Base-by-base conservation (phyloP, 2,797 vertebrate species). In the Oreortyx pictus region DNA sequence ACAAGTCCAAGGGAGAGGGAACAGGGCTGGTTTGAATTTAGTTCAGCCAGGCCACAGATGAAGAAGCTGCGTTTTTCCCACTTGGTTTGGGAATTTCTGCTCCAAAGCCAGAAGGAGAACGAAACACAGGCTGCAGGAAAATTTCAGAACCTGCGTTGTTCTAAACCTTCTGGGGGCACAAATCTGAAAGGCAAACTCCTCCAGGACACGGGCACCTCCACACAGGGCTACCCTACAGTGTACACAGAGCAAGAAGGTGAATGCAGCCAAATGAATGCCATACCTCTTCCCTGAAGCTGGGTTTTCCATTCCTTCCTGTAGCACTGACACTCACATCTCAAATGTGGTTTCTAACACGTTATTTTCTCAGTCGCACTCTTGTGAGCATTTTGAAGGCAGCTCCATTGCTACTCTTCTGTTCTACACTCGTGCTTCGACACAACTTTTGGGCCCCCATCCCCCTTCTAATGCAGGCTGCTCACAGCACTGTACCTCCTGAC, bases 391-490 rank as follows among this genome's bases (percentile, higher is more conserved):
- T 35, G 52, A 82, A 24, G 31, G 50, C 23, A 31, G 57, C 15
- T 33, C 27, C 0, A 0, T 44, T 50, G 78, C 62, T 84, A 18
- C 49, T 75, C 72, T 73, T 72, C 56, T 31, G 49, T 62, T 62
- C 89, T 92, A 54, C 43, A 66, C 50, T 70, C 49, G 27, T 66
- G 5, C 64, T 67, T 39, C 74, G 88, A 95, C 88, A 94, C 92
- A 86, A 41, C 77, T 44, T 74, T 90, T 84, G 90, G 87, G 89
- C 70, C 92, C 89, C 24, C 70, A 92, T 87, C 24, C 62, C 46
- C 65, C 75, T 90, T 56, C 37, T 23, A 77, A 92, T 82, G 41
- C 73, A 65, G 33, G 89, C 76, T 74, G 84, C 92, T 89, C 76
- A 87, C 39, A 79, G 87, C 76, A 57, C 64, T 16, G 44, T 37